Base-by-base conservation (phyloP, 2,113 vertebrate genomes). In the Saguinus imperator region DNA sequence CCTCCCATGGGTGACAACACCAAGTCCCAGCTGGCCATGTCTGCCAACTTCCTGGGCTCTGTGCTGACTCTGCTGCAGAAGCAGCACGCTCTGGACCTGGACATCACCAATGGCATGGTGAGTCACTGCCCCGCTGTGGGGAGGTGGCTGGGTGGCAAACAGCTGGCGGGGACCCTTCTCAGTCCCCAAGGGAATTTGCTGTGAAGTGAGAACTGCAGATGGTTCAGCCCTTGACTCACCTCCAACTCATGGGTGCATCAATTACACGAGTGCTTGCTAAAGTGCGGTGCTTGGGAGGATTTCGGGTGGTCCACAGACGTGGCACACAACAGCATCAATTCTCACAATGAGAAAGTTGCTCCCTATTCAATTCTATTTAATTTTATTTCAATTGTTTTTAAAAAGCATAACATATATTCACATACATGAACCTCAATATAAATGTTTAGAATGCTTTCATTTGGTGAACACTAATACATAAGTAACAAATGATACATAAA, bases 51-150 rank as follows among this genome's bases (percentile, higher is more conserved):
- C 94, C 93, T 98, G 57, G 72, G 97, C 86, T 97, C 82, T 0
- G 97, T 98, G 73, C 70, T 98, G 70, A 61, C 94, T 0, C 64
- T 96, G 52, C 97, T 99, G 89, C 98, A 99, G 97, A 95, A 98
- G 52, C 70, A 98, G 18, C 81, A 95, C 1, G 96, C 95, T 0
- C 77, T 99, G 95, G 94, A 98, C 58, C 43, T 98, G 4, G 97
- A 97, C 50, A 80, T 98, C 94, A 92, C 97, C 0, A 66, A 93
- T 0, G 98, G 98, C 90, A 97, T 80, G 97, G 98, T 98, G 96
- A 98, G 98, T 45, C 1, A 5, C 0, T 2, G 32, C 35, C 68
- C 87, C 13, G 6, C 2, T 0, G 37, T 20, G 37, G 25, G 6
- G 23, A 13, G 80, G 23, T 1, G 25, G 35, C 58, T 3, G 72